Percentiles rank a stretch among this genome's conserved stretches.
phyloP scores from a whole-genome alignment of 2,113 vertebrate genomes.

The Lagopus muta region DNA sequence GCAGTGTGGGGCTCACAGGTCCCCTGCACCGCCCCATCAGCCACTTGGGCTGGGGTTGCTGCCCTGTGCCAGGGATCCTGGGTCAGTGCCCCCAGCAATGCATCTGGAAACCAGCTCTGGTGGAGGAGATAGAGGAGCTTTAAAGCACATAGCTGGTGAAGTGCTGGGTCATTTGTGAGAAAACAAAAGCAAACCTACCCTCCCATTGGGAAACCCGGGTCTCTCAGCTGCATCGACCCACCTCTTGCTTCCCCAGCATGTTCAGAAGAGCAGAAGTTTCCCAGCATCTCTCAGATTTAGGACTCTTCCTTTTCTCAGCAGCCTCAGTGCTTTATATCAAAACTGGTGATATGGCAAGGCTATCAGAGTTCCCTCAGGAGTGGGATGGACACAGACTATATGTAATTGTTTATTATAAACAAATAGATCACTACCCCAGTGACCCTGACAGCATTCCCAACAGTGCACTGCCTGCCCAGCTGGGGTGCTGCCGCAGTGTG shows the following conservation, averaged over 20 bases:
- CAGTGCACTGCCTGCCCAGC: fast-evolving
- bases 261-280: neutral
- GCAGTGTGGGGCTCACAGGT: neutral
- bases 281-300: fast-evolving
- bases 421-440: neutral
- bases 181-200: neutral
- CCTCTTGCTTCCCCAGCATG: neutral
- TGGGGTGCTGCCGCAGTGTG: neutral
- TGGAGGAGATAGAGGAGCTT: neutral
- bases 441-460: neutral
- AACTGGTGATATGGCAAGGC: neutral
- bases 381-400: fast-evolving
- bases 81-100: fast-evolving
- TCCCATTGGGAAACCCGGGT: neutral
- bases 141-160: neutral
- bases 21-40: too few relatives aligned
- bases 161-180: neutral
- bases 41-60: neutral
- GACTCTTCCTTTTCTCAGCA: neutral
- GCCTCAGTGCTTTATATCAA: neutral
- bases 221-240: fast-evolving
- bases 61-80: neutral
- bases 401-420: neutral
- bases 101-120: neutral
- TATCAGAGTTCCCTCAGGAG: neutral